Conservation (phyloP, 35 echinoderm and acorn worm genomes). For the Acanthaster planci region DNA sequence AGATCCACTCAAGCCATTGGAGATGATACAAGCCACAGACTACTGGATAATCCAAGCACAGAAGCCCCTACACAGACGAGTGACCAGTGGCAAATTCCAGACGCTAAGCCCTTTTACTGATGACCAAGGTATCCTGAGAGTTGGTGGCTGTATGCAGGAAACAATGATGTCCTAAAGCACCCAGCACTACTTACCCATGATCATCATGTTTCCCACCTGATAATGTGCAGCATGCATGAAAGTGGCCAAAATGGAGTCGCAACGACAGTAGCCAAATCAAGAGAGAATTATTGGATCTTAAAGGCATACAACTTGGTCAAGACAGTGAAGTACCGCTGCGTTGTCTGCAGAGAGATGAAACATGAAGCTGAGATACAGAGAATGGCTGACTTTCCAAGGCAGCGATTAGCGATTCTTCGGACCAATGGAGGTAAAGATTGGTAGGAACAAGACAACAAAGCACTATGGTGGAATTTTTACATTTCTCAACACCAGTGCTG, state of each 20-base stretch:
- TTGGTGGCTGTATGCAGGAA: conserved; percentile 37
- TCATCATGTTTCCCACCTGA: conserved; percentile 52
- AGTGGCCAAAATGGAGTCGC: conserved; percentile 54
- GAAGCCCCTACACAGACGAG: conserved; percentile 36
- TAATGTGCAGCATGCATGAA: conserved; percentile 44
- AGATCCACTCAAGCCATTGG: conserved; percentile 17
- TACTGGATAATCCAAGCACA: conserved; percentile 61
- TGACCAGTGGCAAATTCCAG: conserved; percentile 35
- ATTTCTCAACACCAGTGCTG: conserved; percentile 66
- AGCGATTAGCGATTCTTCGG: conserved; percentile 65
- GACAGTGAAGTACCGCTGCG: conserved; percentile 48
- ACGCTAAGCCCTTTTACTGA: conserved; percentile 48
- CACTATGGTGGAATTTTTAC: conserved; percentile 78
- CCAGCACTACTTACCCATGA: conserved; percentile 45
- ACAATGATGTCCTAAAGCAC: conserved; percentile 42
- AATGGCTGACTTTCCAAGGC: conserved; percentile 58
- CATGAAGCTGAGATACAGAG: conserved; percentile 38
- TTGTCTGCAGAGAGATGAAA: conserved; percentile 22
- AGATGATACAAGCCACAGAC: conserved; percentile 36
- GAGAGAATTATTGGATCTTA: conserved; percentile 61
- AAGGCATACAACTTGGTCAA: conserved; percentile 45
- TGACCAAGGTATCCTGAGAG: conserved; percentile 49
- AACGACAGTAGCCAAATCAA: conserved; percentile 42
- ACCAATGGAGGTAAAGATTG: conserved; percentile 40
- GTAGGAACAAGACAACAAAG: conserved; percentile 52